Conservation (phyloP, 2,797 vertebrate species). For the Pelobates cultripes region DNA sequence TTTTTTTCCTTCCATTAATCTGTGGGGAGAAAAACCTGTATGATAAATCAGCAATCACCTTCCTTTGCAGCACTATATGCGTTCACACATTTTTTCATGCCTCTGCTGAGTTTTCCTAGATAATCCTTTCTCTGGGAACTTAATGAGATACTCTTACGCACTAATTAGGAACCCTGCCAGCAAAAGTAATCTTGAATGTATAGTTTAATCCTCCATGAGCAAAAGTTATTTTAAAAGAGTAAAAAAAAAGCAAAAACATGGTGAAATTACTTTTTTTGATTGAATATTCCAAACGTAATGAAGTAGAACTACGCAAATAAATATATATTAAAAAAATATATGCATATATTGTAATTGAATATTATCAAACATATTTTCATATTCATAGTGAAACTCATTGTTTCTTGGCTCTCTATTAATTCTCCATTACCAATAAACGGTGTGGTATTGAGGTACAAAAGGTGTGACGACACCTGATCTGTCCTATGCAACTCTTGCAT, state of each 20-base stretch:
- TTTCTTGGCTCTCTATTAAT: too few relatives aligned
- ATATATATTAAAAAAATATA: too few relatives aligned
- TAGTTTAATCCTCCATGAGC: not conserved
- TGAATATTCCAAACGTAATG: too few relatives aligned
- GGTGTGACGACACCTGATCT: too few relatives aligned
- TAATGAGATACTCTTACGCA: slow-evolving; percentile 1
- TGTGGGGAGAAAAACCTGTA: not conserved
- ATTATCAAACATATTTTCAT: too few relatives aligned
- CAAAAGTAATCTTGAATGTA: not conserved
- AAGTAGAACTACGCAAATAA: too few relatives aligned
- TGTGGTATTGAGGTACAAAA: too few relatives aligned
- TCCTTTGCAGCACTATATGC: not conserved
- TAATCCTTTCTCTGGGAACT: slow-evolving; percentile 9
- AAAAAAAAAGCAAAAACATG: not conserved
- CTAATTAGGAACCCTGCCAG: slow-evolving; percentile 10
- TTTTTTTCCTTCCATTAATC: not conserved
- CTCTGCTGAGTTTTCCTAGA: not conserved
- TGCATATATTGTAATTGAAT: too few relatives aligned
- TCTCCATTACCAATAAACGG: too few relatives aligned
- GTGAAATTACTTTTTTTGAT: too few relatives aligned
- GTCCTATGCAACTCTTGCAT: too few relatives aligned
- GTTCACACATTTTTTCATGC: slow-evolving; percentile 10
- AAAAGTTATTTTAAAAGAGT: not conserved
- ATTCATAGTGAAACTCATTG: too few relatives aligned
- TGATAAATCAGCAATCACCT: not conserved